Evolutionary conservation across 2,113 vertebrate species (phyloP).

Genomic region (Felis chaus): DNA sequence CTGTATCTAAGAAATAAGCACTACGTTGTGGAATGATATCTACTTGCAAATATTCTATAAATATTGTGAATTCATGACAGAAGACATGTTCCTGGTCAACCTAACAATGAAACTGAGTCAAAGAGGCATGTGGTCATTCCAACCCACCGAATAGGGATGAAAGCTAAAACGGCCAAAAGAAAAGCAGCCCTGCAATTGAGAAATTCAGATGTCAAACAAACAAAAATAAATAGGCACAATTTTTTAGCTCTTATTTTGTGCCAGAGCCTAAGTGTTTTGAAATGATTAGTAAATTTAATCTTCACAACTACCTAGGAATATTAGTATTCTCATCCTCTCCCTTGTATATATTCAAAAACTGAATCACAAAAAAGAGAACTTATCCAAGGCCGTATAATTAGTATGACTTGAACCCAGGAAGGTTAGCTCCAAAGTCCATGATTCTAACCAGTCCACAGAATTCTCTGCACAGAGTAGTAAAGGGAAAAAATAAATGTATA

Average conservation of each 20-base stretch:
- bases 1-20: conserved; percentile 22
- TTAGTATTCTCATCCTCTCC: background rate
- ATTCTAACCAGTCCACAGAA: background rate
- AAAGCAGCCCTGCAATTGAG: background rate
- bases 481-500: conserved; percentile 19
- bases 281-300: background rate
- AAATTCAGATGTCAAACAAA: background rate
- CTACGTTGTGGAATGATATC: background rate
- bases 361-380: background rate
- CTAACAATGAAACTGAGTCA: background rate
- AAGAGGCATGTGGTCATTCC: background rate
- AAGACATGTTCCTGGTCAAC: background rate
- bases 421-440: background rate
- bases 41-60: background rate
- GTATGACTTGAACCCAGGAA: background rate
- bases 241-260: conserved; percentile 35
- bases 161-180: background rate
- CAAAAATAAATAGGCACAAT: background rate
- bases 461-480: conserved; percentile 33
- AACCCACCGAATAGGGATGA: background rate
- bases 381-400: background rate
- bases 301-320: background rate
- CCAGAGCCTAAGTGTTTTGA: background rate
- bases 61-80: conserved; percentile 12
- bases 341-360: background rate